Base-by-base conservation (phyloP, 1,140 invertebrate species). In the Cyclina sinensis region DNA sequence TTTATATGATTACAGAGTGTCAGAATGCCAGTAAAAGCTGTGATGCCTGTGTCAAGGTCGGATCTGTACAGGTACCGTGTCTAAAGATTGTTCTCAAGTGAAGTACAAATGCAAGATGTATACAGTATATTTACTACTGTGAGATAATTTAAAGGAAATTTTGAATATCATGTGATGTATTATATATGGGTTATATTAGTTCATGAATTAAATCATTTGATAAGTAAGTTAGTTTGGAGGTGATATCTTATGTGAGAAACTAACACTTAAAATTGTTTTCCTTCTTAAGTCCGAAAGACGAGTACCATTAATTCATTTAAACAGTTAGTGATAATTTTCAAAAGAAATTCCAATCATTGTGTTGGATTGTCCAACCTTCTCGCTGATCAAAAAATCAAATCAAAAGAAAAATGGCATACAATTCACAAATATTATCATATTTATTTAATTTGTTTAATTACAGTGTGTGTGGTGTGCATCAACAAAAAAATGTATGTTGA, bases 391-490 rank as follows among this genome's bases (percentile, higher is more conserved):
- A n/a, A n/a, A n/a, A n/a, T n/a, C n/a, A n/a, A n/a, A n/a, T n/a
- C n/a, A n/a, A n/a, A n/a, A n/a, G n/a, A n/a, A n/a, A n/a, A n/a
- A n/a, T n/a, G n/a, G n/a, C n/a, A n/a, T n/a, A n/a, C n/a, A n/a
- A n/a, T n/a, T n/a, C n/a, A n/a, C n/a, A n/a, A n/a, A n/a, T n/a
- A n/a, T n/a, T n/a, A n/a, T n/a, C n/a, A n/a, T n/a, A n/a, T n/a
- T n/a, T n/a, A n/a, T n/a, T n/a, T n/a, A n/a, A n/a, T n/a, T 30
- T 35, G 18, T 76, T 62, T 12, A 11, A 0, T 87, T 82, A 9
- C 84, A 93, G 93, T 93, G 93, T 78, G 48, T 93, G 48, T 93
- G 91, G 89, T 93, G 93, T 59, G 85, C 91, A 4, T 76, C 86
- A n/a, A 70, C 90, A 48, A 90, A 78, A n/a, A 84, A 46, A 32